Evolutionary conservation across 2,888 invertebrate genomes (phyloP).

Genomic region (Drosophila neonasuta): DNA sequence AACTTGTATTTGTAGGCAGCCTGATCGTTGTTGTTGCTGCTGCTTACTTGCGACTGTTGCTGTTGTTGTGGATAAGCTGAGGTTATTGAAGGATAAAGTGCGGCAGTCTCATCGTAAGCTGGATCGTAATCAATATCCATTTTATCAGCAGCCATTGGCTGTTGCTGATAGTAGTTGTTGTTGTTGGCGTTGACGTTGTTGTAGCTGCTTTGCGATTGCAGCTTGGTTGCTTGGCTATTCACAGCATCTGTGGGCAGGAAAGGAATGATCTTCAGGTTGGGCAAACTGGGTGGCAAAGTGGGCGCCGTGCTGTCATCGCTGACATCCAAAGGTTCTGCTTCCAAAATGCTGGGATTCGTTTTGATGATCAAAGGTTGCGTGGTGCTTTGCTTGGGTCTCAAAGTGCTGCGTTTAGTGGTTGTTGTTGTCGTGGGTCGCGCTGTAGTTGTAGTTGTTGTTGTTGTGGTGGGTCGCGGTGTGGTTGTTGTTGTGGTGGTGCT

Average conservation of each 20-base stretch:
- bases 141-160: conserved; percentile 60
- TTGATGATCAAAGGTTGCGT: conserved; percentile 76
- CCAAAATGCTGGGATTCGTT: conserved; percentile 81
- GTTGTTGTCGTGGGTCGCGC: conserved; percentile 14
- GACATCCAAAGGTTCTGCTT: conserved; percentile 77
- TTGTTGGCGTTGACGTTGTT: conserved; percentile 29
- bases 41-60: conserved; percentile 19
- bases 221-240: conserved; percentile 54
- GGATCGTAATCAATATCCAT: conserved; percentile 72
- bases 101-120: conserved; percentile 68
- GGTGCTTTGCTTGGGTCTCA: conserved; percentile 39
- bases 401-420: conserved; percentile 15
- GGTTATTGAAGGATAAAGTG: conserved; percentile 70
- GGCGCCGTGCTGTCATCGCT: conserved; percentile 60
- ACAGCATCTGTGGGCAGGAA: conserved; percentile 94
- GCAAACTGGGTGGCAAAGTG: conserved; percentile 91
- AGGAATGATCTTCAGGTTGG: conserved; percentile 93
- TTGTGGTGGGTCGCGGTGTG: too few species aligned
- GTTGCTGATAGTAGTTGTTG: conserved; percentile 32
- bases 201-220: conserved; percentile 31
- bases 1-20: conserved; percentile 80
- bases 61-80: conserved; percentile 43
- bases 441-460: too few species aligned
- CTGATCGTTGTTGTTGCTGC: conserved; percentile 54
- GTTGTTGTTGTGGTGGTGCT: too few species aligned